phyloP scores from a whole-genome alignment of 2,888 invertebrate genomes.

The Meiosimyza platycephala region DNA sequence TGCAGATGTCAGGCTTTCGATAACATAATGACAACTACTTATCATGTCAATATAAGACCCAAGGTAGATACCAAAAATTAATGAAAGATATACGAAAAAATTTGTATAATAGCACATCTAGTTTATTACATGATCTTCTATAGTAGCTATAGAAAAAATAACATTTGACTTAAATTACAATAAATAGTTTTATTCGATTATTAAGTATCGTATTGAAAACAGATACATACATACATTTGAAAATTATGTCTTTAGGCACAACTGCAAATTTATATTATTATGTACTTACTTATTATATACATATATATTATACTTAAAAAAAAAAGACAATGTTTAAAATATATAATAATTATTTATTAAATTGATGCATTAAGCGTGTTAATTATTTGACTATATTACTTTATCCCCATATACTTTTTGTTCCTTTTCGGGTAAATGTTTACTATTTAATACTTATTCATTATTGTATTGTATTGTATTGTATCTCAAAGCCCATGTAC shows the following conservation, averaged over 20 bases:
- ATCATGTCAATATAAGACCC: too few relatives aligned
- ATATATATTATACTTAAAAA: too few relatives aligned
- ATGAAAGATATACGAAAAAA: too few relatives aligned
- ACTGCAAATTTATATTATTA: conserved; percentile 1
- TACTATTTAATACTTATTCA: conserved; percentile 10
- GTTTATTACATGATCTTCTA: neutral
- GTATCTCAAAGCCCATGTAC: neutral
- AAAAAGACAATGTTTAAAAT: too few relatives aligned
- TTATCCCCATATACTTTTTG: neutral
- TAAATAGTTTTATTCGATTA: neutral
- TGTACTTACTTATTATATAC: neutral
- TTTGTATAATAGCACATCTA: too few relatives aligned
- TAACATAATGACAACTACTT: too few relatives aligned
- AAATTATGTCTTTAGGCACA: conserved; percentile 15
- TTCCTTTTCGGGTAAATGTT: conserved; percentile 12
- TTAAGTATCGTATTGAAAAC: conserved; percentile 4
- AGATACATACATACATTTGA: too few relatives aligned
- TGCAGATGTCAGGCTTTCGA: too few relatives aligned
- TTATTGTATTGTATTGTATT: conserved; percentile 8
- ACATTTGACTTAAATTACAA: conserved; percentile 10
- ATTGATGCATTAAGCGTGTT: neutral
- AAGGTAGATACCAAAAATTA: too few relatives aligned
- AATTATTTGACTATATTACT: neutral
- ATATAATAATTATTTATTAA: too few relatives aligned
- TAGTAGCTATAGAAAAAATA: neutral